phyloP scores from a whole-genome alignment of 2,797 vertebrate genomes.

The Molossus molossus region DNA sequence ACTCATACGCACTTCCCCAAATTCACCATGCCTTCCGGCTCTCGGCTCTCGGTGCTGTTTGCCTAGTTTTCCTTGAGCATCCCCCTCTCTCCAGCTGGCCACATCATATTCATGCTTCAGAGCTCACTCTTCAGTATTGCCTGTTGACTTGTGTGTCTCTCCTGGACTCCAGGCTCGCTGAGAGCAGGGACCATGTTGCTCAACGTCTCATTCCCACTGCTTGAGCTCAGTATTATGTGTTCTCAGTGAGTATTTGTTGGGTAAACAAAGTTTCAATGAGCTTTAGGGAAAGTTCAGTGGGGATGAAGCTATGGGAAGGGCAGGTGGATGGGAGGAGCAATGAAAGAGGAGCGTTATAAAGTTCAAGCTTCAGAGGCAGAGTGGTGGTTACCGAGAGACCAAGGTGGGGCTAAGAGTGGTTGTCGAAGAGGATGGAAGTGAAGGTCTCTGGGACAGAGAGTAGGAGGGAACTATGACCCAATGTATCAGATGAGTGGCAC shows the following conservation, averaged over 20 bases:
- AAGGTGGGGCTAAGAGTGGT: neutral
- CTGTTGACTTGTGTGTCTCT: neutral
- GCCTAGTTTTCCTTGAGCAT: neutral
- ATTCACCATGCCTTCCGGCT: neutral
- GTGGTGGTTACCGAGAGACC: neutral
- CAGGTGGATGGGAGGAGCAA: neutral
- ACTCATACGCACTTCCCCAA: neutral
- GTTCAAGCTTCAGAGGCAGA: conserved; percentile 51
- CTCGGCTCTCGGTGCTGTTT: neutral
- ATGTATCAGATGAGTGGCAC: neutral
- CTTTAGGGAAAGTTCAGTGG: conserved; percentile 68
- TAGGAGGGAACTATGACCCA: neutral
- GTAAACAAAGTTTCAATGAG: conserved; percentile 65
- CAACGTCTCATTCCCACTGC: neutral
- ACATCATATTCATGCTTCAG: neutral
- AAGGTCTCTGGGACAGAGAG: conserved; percentile 39
- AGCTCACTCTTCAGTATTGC: neutral
- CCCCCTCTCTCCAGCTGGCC: neutral
- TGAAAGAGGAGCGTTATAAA: neutral
- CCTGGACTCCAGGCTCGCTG: neutral
- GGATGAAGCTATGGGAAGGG: conserved; percentile 4
- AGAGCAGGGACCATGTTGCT: neutral
- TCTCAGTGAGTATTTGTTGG: conserved; percentile 49
- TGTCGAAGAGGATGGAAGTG: neutral
- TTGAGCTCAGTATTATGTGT: conserved; percentile 27